Percentiles rank a stretch among this genome's conserved stretches.
These are phyloP conservation scores for Anhinga anhinga DNA, from an alignment of 2,113 vertebrate species.

Conservation along the genomic window DNA sequence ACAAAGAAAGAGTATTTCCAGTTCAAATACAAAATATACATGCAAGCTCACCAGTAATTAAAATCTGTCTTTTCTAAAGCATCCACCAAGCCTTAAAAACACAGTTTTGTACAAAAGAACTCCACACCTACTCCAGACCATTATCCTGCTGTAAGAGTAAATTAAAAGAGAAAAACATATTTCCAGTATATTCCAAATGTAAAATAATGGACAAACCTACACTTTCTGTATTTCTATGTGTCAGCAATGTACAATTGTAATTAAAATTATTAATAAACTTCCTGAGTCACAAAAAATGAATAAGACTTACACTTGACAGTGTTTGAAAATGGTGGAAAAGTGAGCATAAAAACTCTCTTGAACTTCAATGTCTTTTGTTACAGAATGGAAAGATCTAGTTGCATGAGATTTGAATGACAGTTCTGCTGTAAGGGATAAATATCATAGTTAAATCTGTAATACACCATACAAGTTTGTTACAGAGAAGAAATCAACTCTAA, in stretches of 20 bases:
- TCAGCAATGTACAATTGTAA: not conserved
- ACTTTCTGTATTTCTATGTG: not conserved
- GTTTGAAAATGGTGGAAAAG: not conserved
- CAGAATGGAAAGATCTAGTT: not conserved
- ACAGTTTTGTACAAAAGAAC: not conserved
- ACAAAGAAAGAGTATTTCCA: not conserved
- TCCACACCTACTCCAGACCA: not conserved
- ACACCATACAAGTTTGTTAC: not conserved
- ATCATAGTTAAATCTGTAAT: not conserved
- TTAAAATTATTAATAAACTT: not conserved
- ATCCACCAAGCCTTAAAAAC: not conserved
- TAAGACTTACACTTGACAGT: not conserved
- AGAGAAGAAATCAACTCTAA: not conserved
- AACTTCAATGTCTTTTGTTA: not conserved
- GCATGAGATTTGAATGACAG: not conserved
- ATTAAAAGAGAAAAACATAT: conserved; percentile 20
- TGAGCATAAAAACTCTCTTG: not conserved
- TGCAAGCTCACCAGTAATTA: not conserved
- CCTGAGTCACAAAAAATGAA: not conserved
- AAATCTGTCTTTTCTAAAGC: not conserved
- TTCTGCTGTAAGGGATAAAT: not conserved
- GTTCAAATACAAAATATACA: not conserved
- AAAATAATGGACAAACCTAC: not conserved
- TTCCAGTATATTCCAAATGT: not conserved
- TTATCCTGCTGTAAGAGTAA: not conserved